Conservation (phyloP, 2,113 vertebrate species). For the Lepus europaeus region DNA sequence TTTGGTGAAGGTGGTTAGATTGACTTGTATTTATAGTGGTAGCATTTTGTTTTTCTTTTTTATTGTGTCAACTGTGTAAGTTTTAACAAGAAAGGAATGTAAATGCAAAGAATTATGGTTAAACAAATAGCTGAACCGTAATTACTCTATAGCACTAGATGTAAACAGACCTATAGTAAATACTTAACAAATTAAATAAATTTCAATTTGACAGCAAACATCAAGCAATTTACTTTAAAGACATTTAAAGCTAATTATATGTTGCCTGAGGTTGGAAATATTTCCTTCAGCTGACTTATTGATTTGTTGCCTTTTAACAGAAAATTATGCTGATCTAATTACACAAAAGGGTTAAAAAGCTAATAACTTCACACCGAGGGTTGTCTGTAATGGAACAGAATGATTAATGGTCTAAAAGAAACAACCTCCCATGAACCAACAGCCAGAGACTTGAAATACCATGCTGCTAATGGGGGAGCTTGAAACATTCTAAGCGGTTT, state of each 20-base stretch:
- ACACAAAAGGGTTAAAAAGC: slow-evolving; percentile 76
- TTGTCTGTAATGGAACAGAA: slow-evolving; percentile 58
- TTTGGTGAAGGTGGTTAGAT: neutral
- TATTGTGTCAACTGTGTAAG: neutral
- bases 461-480: neutral
- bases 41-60: neutral
- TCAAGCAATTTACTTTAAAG: slow-evolving; percentile 68
- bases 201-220: slow-evolving; percentile 64
- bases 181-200: slow-evolving; percentile 47
- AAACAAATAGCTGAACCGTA: slow-evolving; percentile 24
- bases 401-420: slow-evolving; percentile 64
- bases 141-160: neutral
- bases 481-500: neutral
- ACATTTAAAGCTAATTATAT: slow-evolving; percentile 71
- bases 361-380: slow-evolving; percentile 60
- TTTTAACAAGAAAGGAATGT: neutral
- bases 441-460: slow-evolving; percentile 25
- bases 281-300: slow-evolving; percentile 74
- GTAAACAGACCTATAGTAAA: slow-evolving; percentile 51
- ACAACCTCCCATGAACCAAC: neutral
- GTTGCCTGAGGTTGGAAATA: slow-evolving; percentile 59
- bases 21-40: neutral
- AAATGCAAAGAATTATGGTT: neutral
- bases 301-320: slow-evolving; percentile 76
- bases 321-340: slow-evolving; percentile 75